Evolutionary conservation across 2,888 invertebrate species (phyloP).

Genomic region (Drepana falcataria): DNA sequence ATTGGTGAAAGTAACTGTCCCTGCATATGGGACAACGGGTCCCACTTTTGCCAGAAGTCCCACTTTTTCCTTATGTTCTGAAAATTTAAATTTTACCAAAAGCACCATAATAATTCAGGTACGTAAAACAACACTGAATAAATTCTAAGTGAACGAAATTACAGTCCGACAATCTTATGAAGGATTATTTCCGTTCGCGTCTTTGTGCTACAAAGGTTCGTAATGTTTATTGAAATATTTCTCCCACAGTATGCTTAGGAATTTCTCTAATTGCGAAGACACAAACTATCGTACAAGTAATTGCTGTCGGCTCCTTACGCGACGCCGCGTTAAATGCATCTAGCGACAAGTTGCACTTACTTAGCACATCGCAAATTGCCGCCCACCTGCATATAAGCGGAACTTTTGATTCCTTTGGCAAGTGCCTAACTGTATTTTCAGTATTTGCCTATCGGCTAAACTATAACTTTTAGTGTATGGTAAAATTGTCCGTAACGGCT

Average conservation of each 20-base stretch:
- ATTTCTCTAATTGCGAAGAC: conserved; percentile 52
- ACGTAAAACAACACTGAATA: too few relatives aligned
- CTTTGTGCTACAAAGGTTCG: conserved; percentile 14
- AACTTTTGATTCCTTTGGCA: neutral
- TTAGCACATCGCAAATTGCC: conserved; percentile 19
- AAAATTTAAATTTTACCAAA: too few relatives aligned
- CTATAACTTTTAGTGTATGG: too few relatives aligned
- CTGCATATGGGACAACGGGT: too few relatives aligned
- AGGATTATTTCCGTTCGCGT: neutral
- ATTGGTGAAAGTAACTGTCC: too few relatives aligned
- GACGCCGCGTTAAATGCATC: conserved; percentile 19
- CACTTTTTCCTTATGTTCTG: too few relatives aligned
- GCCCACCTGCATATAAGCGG: conserved; percentile 16
- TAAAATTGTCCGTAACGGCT: too few relatives aligned
- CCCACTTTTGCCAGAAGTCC: too few relatives aligned
- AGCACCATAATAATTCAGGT: too few relatives aligned
- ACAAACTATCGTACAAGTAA: conserved; percentile 31
- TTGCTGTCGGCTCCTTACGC: conserved; percentile 30
- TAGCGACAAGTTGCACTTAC: conserved; percentile 6
- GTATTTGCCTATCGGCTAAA: neutral
- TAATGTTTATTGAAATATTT: conserved; percentile 47
- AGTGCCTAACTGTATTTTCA: neutral
- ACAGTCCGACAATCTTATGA: too few relatives aligned
- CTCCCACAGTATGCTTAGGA: conserved; percentile 57
- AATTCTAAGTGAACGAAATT: too few relatives aligned